Percentiles rank a stretch among this genome's conserved stretches.
phyloP scores from a whole-genome alignment of 2,113 vertebrate species.

The Aptenodytes forsteri region DNA sequence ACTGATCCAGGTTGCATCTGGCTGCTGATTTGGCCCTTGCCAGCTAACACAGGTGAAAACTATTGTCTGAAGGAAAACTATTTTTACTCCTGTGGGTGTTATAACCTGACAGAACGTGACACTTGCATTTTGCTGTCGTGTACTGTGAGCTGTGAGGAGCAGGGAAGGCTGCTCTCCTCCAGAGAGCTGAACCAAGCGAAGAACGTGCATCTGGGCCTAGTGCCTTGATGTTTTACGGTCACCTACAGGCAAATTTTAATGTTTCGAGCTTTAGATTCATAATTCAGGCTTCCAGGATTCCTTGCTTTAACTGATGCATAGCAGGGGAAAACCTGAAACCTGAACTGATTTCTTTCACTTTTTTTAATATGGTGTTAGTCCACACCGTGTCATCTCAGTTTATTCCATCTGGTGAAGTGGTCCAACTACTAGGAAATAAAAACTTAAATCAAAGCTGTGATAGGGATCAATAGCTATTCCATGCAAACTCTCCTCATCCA shows the following conservation, averaged over 20 bases:
- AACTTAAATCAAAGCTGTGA: not conserved
- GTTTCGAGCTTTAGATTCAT: not conserved
- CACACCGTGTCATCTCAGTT: fast-evolving
- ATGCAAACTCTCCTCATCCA: not conserved
- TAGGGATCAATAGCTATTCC: not conserved
- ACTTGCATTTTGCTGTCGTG: not conserved
- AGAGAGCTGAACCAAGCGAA: not conserved
- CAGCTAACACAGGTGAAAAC: not conserved
- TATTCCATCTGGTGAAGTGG: not conserved
- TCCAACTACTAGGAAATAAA: not conserved
- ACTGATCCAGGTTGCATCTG: not conserved
- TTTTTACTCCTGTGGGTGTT: not conserved
- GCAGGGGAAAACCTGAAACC: not conserved
- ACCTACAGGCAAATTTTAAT: not conserved
- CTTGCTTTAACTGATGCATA: not conserved
- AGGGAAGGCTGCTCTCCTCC: not conserved
- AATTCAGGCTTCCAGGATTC: not conserved
- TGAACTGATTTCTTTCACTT: not conserved
- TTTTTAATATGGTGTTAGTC: not conserved
- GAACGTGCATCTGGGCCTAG: fast-evolving
- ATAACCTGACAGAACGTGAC: not conserved
- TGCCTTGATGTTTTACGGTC: not conserved
- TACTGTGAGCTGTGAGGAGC: not conserved
- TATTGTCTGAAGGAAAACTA: not conserved
- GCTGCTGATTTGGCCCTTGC: not conserved